These are phyloP conservation scores for Paramisgurnus dabryanus DNA, from an alignment of 2,113 vertebrate species.

Conservation along the genomic window DNA sequence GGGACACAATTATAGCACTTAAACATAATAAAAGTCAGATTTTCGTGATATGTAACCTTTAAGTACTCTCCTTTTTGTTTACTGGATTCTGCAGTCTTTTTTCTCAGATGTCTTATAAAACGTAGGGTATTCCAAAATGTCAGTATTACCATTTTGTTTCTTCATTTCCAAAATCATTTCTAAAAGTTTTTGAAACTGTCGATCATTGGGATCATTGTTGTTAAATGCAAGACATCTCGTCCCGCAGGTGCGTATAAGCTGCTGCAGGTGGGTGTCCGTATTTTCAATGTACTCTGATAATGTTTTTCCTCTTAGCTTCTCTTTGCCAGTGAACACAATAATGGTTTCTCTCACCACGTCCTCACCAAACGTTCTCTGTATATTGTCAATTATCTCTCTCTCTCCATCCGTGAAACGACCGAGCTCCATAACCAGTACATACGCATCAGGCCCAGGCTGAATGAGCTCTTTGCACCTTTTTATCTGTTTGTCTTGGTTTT, in stretches of 20 bases:
- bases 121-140: not conserved
- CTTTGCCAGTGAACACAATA: constrained; percentile 45
- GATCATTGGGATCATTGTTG: constrained; percentile 28
- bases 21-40: no score
- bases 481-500: constrained; percentile 5
- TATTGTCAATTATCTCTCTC: not conserved
- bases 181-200: not conserved
- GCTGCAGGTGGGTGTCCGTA: not conserved
- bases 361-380: constrained; percentile 36
- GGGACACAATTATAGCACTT: no score
- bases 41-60: no score
- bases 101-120: not conserved
- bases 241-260: constrained; percentile 26
- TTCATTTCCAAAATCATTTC: constrained; percentile 30
- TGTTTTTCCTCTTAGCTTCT: constrained; percentile 19
- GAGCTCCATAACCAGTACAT: constrained; percentile 34
- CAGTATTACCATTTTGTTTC: not conserved
- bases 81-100: not conserved
- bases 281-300: constrained; percentile 22
- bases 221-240: constrained; percentile 42
- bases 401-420: constrained; percentile 34
- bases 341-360: constrained; percentile 12
- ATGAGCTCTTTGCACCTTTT: constrained; percentile 15
- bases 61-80: not conserved
- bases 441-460: constrained; percentile 24